Evolutionary conservation across 35 echinoderm and acorn worm genomes (phyloP).

Genomic region (Ophiothrix spiculata): DNA sequence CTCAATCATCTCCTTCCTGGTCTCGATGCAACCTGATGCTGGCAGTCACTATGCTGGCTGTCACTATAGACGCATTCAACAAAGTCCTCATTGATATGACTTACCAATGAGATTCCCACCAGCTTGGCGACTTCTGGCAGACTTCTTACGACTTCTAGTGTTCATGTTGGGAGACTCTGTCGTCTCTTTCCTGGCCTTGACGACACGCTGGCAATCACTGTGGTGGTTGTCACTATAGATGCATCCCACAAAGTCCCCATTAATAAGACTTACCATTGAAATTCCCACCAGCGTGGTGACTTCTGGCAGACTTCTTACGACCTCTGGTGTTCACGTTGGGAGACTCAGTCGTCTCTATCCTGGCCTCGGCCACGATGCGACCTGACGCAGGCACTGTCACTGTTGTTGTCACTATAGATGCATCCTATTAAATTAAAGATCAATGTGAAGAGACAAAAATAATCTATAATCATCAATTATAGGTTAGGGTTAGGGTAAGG

Average conservation of each 20-base stretch:
- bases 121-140: slow-evolving; percentile 14
- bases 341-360: slow-evolving; percentile 53
- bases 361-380: slow-evolving; percentile 53
- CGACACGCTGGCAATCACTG: too few relatives aligned
- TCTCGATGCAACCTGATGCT: too few relatives aligned
- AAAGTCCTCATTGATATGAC: too few relatives aligned
- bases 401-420: slow-evolving; percentile 84
- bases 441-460: too few relatives aligned
- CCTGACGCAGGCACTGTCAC: slow-evolving; percentile 63
- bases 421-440: slow-evolving; percentile 54
- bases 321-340: slow-evolving; percentile 47
- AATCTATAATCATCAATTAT: too few relatives aligned
- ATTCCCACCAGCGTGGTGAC: slow-evolving; percentile 4
- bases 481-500: too few relatives aligned
- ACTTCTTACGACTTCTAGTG: slow-evolving; percentile 41
- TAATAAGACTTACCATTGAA: neutral
- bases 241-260: too few relatives aligned
- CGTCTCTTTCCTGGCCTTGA: too few relatives aligned
- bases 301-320: slow-evolving; percentile 28
- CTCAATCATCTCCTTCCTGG: neutral
- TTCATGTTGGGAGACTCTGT: slow-evolving; percentile 36
- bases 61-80: too few relatives aligned
- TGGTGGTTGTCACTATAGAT: too few relatives aligned
- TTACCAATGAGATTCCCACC: neutral
- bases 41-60: too few relatives aligned